A percentile compares a stretch with the other conserved stretches of the same genome.
Conservation (phyloP, 2,888 invertebrate species). For the Rotaria macrura region DNA sequence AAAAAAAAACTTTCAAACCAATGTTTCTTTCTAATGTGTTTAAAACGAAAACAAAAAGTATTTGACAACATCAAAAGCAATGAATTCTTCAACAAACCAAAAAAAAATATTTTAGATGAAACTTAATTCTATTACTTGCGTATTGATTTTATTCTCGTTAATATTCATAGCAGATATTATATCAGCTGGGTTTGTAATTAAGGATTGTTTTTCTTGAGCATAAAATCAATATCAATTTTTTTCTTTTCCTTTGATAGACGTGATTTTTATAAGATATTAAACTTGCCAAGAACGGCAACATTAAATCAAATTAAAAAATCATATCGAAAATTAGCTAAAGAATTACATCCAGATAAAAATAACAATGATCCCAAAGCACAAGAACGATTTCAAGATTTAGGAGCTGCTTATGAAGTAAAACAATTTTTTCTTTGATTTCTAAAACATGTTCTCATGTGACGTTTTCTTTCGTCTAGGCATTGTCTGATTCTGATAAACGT, state of each 20-base stretch:
- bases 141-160: neutral
- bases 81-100: neutral
- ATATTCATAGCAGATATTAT: neutral
- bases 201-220: neutral
- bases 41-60: neutral
- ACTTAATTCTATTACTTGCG: neutral
- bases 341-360: slow-evolving; percentile 94
- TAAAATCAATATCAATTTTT: neutral
- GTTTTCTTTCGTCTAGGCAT: slow-evolving; percentile 51
- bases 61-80: neutral
- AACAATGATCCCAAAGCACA: slow-evolving; percentile 82
- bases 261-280: slow-evolving; percentile 85
- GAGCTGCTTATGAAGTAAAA: slow-evolving; percentile 81
- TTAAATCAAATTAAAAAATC: slow-evolving; percentile 94
- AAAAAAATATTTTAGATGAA: slow-evolving; percentile 13
- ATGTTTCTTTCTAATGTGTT: neutral
- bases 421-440: no score
- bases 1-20: neutral
- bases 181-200: slow-evolving; percentile 21
- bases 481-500: slow-evolving; percentile 81
- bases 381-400: slow-evolving; percentile 83
- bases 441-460: no score
- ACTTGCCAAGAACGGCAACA: slow-evolving; percentile 70
- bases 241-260: slow-evolving; percentile 46
- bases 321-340: slow-evolving; percentile 83